Base-by-base conservation (phyloP, 2,113 vertebrate genomes). In the Halcyon malimbica region DNA sequence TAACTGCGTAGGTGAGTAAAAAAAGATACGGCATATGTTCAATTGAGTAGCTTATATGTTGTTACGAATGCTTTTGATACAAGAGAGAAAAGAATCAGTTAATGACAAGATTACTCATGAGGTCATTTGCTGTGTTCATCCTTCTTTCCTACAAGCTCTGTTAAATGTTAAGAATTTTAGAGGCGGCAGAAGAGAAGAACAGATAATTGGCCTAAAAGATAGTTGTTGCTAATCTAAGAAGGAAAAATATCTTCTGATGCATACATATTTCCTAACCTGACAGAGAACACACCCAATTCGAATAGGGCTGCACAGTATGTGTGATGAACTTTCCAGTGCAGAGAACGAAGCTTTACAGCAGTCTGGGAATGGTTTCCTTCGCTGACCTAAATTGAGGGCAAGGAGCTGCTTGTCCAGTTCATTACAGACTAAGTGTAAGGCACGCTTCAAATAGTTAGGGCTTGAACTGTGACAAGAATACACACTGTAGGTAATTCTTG, bases 1-100 rank as follows among this genome's bases (percentile, higher is more conserved):
- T 98, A 99, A 99, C 98, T 99, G 99, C 98, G 99, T 99, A 98
- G 99, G 99, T 99, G 97, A 99, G 99, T 97, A 82, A 67, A 97
- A 76, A 56, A 69, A 44, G 20, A 76, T 94, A 13, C 0, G 6
- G 23, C 82, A 11, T 73, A 48, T 65, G 69, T 67, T 73, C 64
- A 19, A 0, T 62, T 86, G 71, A n/a, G 70, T 80, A 37, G 21
- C 13, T 87, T 79, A 26, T 33, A 37, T 84, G 39, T 62, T 79
- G 81, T 68, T 35, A 39, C 15, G 24, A 63, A 26, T 77, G 28
- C 62, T 71, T 83, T 9, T 17, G 33, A 23, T 67, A 35, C 9
- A 28, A 46, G 31, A 41, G n/a, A 65, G 14, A 57, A 63, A 77
- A 65, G 33, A 54, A 28, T 1, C 46, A 16, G 3, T 54, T 18